These are phyloP conservation scores for Nemurella pictetii DNA, from an alignment of 2,888 invertebrate species.

Conservation along the genomic window DNA sequence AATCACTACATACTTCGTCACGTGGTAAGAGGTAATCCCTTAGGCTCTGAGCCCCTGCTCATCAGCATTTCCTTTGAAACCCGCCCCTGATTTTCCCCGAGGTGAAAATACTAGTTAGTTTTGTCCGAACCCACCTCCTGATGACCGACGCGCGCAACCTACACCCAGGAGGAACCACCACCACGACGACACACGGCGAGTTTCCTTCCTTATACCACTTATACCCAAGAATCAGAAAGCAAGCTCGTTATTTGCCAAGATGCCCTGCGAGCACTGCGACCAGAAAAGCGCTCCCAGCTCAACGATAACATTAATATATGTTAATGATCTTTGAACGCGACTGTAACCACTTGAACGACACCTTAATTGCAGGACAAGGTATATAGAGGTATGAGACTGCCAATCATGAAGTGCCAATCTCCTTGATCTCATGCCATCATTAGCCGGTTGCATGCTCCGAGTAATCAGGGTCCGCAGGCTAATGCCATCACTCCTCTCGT, in stretches of 20 bases:
- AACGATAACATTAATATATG: background rate
- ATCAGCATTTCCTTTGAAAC: too few species aligned
- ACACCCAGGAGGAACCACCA: background rate
- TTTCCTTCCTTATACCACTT: background rate
- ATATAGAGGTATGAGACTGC: background rate
- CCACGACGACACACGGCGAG: background rate
- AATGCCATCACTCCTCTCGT: background rate
- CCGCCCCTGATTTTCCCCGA: background rate
- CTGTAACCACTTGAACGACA: conserved; percentile 20
- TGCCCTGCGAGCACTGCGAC: background rate
- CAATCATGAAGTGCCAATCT: conserved; percentile 24
- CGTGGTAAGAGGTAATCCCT: too few species aligned
- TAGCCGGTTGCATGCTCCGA: conserved; percentile 20
- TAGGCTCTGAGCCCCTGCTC: background rate
- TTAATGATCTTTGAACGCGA: background rate
- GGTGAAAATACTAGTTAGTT: background rate
- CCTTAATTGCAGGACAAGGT: conserved; percentile 16
- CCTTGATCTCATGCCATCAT: background rate
- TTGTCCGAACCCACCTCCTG: background rate
- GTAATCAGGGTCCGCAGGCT: conserved; percentile 14
- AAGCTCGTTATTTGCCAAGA: background rate
- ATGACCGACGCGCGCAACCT: background rate
- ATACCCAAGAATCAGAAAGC: background rate
- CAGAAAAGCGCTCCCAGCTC: background rate
- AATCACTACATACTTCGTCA: too few species aligned